Evolutionary conservation across 2,888 invertebrate species (phyloP).

Genomic region (Podotricha telesiphe): DNA sequence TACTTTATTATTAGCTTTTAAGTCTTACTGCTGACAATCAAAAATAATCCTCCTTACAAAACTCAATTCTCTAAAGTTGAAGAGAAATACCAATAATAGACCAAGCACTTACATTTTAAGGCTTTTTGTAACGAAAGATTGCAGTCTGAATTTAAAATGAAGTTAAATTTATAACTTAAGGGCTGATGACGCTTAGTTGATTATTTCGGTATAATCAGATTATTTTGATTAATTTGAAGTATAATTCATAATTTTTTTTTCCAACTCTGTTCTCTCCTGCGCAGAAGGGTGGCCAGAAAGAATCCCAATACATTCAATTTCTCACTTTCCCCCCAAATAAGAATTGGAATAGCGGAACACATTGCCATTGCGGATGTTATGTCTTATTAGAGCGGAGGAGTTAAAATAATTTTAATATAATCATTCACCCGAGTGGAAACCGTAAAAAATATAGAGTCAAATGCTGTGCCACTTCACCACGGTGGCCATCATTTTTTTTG

Average conservation of each 20-base stretch:
- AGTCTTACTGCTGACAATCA: neutral
- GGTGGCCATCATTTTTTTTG: too few relatives aligned
- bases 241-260: neutral
- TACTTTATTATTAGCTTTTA: neutral
- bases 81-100: constrained; percentile 17
- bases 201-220: neutral
- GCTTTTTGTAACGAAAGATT: constrained; percentile 3
- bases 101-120: constrained; percentile 10
- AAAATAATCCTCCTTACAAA: neutral
- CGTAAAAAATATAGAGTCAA: too few relatives aligned
- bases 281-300: too few relatives aligned
- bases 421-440: too few relatives aligned
- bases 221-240: neutral
- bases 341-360: too few relatives aligned
- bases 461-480: too few relatives aligned
- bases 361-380: too few relatives aligned
- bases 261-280: too few relatives aligned
- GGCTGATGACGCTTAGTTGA: neutral
- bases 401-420: too few relatives aligned
- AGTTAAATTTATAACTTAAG: constrained; percentile 1
- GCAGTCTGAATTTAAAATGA: neutral
- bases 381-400: too few relatives aligned
- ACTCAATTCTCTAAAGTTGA: constrained; percentile 11
- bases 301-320: too few relatives aligned
- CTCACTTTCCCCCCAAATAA: too few relatives aligned